These are phyloP conservation scores for Panthera tigris DNA, from an alignment of 2,113 vertebrate species.

Conservation along the genomic window DNA sequence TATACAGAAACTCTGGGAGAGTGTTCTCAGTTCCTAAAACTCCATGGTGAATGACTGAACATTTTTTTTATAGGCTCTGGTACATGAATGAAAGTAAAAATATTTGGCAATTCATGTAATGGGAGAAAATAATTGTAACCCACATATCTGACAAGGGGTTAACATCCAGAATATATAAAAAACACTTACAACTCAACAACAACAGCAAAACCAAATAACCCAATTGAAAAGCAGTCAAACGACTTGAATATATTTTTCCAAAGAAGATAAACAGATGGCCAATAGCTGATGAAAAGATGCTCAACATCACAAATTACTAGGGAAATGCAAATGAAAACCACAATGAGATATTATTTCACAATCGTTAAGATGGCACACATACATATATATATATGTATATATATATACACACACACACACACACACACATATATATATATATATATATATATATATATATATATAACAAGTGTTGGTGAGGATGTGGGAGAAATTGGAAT, in stretches of 20 bases:
- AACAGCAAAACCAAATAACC: background rate
- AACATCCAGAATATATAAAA: slow-evolving; percentile 9
- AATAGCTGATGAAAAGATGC: background rate
- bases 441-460: background rate
- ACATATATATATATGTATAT: background rate
- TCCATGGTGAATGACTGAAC: background rate
- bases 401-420: too few relatives aligned
- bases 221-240: slow-evolving; percentile 1
- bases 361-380: background rate
- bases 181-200: background rate
- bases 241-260: slow-evolving; percentile 20
- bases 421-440: background rate
- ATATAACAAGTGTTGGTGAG: background rate
- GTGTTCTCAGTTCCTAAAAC: slow-evolving; percentile 21
- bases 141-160: background rate
- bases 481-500: background rate
- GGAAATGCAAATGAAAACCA: slow-evolving; percentile 36
- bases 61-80: background rate
- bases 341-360: background rate
- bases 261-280: background rate
- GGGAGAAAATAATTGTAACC: slow-evolving; percentile 23
- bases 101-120: slow-evolving; percentile 11
- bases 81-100: slow-evolving; percentile 42
- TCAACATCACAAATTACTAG: background rate
- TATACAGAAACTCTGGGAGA: background rate